Percentiles rank a stretch among this genome's conserved stretches.
These are phyloP conservation scores for Heterodera filipjevi DNA, from an alignment of 2,888 invertebrate species.

Conservation along the genomic window DNA sequence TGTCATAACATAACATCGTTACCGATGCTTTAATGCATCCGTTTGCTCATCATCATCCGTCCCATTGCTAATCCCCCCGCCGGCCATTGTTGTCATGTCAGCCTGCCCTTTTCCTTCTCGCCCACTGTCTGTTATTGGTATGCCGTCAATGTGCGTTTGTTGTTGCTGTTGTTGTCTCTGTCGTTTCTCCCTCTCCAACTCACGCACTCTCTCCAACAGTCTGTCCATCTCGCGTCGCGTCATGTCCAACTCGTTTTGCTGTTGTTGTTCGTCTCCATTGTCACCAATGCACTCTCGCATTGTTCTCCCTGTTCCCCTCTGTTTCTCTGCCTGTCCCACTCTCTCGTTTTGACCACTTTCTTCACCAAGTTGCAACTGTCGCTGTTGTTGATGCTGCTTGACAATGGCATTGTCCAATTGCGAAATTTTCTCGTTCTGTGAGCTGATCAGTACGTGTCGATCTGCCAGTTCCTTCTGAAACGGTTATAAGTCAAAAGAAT, in stretches of 20 bases:
- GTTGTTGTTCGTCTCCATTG: slow-evolving; percentile 11
- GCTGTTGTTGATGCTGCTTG: slow-evolving; percentile 39
- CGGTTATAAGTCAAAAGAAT: neutral
- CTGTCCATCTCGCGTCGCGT: slow-evolving; percentile 67
- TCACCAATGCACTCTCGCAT: neutral
- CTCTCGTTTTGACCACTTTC: neutral
- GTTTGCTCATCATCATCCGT: neutral
- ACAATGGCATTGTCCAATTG: slow-evolving; percentile 50
- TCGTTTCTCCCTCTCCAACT: slow-evolving; percentile 66
- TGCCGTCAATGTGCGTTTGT: slow-evolving; percentile 1
- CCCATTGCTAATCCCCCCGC: too few relatives aligned
- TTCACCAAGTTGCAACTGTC: slow-evolving; percentile 36
- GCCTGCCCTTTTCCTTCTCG: too few relatives aligned
- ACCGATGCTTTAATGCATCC: slow-evolving; percentile 7
- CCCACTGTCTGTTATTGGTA: neutral
- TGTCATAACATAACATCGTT: too few relatives aligned
- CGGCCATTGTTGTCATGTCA: too few relatives aligned
- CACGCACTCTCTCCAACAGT: slow-evolving; percentile 66
- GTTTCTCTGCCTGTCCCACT: neutral
- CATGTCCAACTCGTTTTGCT: slow-evolving; percentile 50
- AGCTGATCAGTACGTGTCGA: slow-evolving; percentile 63
- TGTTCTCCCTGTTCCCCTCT: neutral
- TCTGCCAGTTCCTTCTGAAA: slow-evolving; percentile 63
- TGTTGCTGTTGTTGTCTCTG: neutral
- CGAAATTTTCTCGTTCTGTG: slow-evolving; percentile 65